Evolutionary conservation across 2,888 invertebrate species (phyloP).

Genomic region (Schizotus pectinicornis): DNA sequence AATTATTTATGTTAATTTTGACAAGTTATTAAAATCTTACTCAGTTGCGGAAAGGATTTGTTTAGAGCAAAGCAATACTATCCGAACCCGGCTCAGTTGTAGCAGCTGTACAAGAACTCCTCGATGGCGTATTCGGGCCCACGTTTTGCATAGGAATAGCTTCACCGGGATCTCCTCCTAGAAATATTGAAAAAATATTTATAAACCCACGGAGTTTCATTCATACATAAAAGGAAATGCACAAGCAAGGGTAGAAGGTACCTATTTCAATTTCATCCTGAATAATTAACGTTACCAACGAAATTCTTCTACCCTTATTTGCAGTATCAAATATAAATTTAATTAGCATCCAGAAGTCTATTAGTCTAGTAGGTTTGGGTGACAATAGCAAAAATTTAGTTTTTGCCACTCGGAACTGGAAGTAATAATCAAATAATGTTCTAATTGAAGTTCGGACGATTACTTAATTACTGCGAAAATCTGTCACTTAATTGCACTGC

Average conservation of each 20-base stretch:
- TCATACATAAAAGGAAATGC: no score
- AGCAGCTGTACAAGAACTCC: conserved; percentile 45
- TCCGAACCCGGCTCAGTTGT: conserved; percentile 44
- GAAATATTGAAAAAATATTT: conserved; percentile 23
- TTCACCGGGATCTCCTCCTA: conserved; percentile 39
- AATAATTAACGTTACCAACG: conserved; percentile 2
- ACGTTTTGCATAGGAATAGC: conserved; percentile 48
- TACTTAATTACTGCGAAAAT: no score
- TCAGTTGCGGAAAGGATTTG: background rate
- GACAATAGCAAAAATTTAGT: no score
- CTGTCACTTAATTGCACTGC: no score
- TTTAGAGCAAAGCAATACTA: conserved; percentile 43
- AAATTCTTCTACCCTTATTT: no score
- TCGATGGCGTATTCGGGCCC: conserved; percentile 48
- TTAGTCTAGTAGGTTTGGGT: no score
- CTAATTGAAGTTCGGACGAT: no score
- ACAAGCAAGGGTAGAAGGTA: no score
- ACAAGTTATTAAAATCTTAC: background rate
- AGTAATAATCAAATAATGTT: no score
- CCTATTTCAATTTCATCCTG: conserved; percentile 5
- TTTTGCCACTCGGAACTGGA: no score
- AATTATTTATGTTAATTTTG: conserved; percentile 1
- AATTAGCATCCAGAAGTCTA: no score
- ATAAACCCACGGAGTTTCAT: background rate
- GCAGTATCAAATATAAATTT: no score